Evolutionary conservation across 2,888 invertebrate species (phyloP).

Genomic region (Cordilura impudica): DNA sequence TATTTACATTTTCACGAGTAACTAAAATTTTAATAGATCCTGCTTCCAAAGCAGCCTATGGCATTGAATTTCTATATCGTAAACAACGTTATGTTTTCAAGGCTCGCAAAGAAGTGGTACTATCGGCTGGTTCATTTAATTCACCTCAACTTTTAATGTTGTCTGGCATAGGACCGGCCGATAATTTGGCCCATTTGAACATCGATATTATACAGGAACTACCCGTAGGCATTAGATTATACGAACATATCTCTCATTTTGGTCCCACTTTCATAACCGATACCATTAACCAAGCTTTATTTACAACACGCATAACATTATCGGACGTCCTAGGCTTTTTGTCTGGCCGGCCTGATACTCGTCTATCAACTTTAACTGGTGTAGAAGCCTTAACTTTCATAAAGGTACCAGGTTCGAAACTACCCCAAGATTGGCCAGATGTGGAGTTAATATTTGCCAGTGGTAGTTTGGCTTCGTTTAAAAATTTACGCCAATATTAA

Average conservation of each 20-base stretch:
- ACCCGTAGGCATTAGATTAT: constrained; percentile 85
- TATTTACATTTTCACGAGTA: constrained; percentile 84
- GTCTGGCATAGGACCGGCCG: constrained; percentile 87
- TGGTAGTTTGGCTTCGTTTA: constrained; percentile 80
- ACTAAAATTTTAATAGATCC: constrained; percentile 84
- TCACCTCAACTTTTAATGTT: constrained; percentile 92
- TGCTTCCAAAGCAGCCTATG: constrained; percentile 79
- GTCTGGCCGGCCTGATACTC: constrained; percentile 80
- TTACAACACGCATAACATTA: constrained; percentile 36
- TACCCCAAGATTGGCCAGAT: constrained; percentile 80
- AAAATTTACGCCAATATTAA: constrained; percentile 79
- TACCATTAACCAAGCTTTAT: constrained; percentile 68
- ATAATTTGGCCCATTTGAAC: constrained; percentile 80
- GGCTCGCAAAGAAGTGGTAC: constrained; percentile 86
- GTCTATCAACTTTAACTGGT: constrained; percentile 80
- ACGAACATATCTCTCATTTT: constrained; percentile 77
- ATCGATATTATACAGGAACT: constrained; percentile 84
- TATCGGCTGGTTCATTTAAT: constrained; percentile 89
- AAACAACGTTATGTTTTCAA: constrained; percentile 79
- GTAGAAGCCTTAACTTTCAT: constrained; percentile 83
- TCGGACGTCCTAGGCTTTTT: constrained; percentile 77
- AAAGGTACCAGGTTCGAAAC: constrained; percentile 79
- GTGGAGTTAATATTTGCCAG: constrained; percentile 83
- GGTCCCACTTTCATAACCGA: constrained; percentile 75
- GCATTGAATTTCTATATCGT: constrained; percentile 85